A percentile compares a stretch with the other conserved stretches of the same genome.
Evolutionary conservation across 2,113 vertebrate genomes (phyloP).

Genomic region (Eurystomus gularis): DNA sequence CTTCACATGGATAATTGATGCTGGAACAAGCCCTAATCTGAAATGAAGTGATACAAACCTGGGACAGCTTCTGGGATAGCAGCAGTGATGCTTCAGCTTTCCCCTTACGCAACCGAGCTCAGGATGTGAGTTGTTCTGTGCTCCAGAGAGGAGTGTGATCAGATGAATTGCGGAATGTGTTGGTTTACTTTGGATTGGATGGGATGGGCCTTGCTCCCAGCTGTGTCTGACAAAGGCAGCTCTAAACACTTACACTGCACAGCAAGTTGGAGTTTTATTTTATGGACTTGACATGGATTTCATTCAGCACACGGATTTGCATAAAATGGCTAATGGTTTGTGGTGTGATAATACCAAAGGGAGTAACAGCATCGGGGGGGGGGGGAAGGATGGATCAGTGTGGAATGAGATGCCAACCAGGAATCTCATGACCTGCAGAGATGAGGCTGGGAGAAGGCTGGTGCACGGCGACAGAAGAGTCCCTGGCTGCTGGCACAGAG

Average conservation of each 20-base stretch:
- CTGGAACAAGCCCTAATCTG: background rate
- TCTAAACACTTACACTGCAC: fast-evolving
- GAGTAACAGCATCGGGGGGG: background rate
- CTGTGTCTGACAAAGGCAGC: background rate
- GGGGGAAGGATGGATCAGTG: background rate
- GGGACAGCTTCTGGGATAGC: background rate
- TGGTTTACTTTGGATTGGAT: background rate
- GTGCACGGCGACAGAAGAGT: background rate
- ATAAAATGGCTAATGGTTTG: constrained; percentile 9
- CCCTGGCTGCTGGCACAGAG: background rate
- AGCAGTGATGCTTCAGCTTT: background rate
- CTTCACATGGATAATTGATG: background rate
- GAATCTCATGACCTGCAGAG: background rate
- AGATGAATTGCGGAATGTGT: background rate
- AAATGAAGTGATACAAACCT: background rate
- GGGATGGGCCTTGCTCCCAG: background rate
- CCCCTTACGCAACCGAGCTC: background rate
- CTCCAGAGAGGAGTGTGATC: background rate
- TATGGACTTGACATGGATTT: background rate
- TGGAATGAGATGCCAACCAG: background rate
- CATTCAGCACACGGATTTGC: background rate
- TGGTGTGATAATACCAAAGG: background rate
- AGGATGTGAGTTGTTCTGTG: background rate
- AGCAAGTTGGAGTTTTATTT: constrained; percentile 17
- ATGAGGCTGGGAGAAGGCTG: background rate